Percentiles rank a stretch among this genome's conserved stretches.
Conservation (phyloP, 2,113 vertebrate species). For the Nannobrachium achirus region DNA sequence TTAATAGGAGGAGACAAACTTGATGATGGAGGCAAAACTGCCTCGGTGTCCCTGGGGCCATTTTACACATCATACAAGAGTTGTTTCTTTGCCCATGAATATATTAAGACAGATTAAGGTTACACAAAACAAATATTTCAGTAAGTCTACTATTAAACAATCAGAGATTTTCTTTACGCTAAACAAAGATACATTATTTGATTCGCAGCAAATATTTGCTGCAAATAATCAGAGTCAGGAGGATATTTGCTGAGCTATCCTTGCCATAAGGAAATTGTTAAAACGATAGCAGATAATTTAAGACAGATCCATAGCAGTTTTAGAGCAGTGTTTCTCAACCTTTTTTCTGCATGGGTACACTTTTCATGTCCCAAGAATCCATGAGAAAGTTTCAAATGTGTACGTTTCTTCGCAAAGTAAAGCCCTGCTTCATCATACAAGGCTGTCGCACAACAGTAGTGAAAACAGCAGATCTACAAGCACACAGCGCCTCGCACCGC, state of each 20-base stretch:
- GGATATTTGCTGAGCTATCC: conserved; percentile 57
- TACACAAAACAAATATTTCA: conserved; percentile 29
- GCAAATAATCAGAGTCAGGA: conserved; percentile 68
- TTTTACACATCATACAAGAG: background rate
- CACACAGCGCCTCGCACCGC: no score
- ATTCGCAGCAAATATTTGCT: conserved; percentile 74
- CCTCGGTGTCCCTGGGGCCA: background rate
- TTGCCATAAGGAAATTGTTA: no score
- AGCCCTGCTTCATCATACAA: no score
- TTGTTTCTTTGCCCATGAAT: background rate
- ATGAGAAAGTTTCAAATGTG: no score
- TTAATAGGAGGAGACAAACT: background rate
- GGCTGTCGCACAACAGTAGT: no score
- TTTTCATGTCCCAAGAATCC: no score
- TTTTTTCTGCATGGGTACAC: no score
- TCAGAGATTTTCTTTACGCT: conserved; percentile 52
- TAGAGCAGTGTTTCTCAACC: no score
- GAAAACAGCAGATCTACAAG: no score
- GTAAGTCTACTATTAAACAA: conserved; percentile 56
- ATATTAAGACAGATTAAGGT: background rate
- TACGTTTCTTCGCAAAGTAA: no score
- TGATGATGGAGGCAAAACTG: background rate
- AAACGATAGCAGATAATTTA: no score
- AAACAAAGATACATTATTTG: conserved; percentile 63
- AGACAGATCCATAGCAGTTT: no score